Base-by-base conservation (phyloP, 2,888 invertebrate genomes). In the Thelaira solivaga region DNA sequence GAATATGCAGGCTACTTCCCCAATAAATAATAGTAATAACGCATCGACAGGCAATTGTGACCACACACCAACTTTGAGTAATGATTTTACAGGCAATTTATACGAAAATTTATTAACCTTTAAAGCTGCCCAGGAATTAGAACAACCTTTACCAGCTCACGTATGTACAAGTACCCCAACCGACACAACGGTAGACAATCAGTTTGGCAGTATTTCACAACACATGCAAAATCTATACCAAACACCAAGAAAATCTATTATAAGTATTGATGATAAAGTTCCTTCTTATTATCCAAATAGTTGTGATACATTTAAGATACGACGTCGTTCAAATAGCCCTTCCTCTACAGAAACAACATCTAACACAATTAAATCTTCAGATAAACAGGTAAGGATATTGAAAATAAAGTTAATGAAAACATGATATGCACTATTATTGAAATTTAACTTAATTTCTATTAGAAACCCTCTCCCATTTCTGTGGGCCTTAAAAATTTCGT, bases 251-350 rank as follows among this genome's bases (percentile, higher is more conserved):
- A 87, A 87, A 75, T 87, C 87, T 11, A 85, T 87, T 10, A 86
- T 87, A 4, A 87, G 87, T 55, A 84, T 89, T 26, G 89, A 89
- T 72, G 89, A 89, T 2, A 89, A 89, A 81, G 83, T 89, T 69
- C 86, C 89, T 8, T 89, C 89, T 0, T 89, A 89, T 69, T 89
- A 88, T 83, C 89, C 89, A 11, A 89, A 89, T 67, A 86, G 85
- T 71, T 87, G 86, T 75, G 88, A 88, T 79, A 86, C 86, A 0
- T 61, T 82, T 3, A 88, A 86, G 81, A 83, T 82, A 36, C 84
- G 84, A 24, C 84, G 86, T 4, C 84, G 83, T 24, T 85, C 86
- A 57, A 83, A 82, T 16, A 82, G 82, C 81, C 81, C 82, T 20
- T 53, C 43, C 13, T n/a, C n/a, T n/a, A 71, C 39, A 7, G 51